phyloP scores from a whole-genome alignment of 2,113 vertebrate species.

The Thunnus maccoyii region DNA sequence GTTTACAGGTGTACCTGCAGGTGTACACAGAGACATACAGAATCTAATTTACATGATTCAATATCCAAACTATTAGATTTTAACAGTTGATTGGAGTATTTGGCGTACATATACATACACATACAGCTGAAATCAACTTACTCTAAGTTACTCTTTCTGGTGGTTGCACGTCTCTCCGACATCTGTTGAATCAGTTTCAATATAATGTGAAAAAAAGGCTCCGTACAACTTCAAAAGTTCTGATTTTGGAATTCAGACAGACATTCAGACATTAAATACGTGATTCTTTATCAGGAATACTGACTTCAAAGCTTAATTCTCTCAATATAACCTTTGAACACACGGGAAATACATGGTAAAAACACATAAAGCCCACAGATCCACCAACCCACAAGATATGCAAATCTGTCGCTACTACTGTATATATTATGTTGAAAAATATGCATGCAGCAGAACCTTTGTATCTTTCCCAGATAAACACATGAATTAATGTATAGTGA shows the following conservation, averaged over 20 bases:
- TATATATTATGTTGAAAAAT: not conserved
- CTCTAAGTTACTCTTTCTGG: too few species aligned
- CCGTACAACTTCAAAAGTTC: too few species aligned
- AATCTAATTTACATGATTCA: too few species aligned
- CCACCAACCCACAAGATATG: not conserved
- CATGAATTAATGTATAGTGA: not conserved
- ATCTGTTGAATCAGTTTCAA: not conserved
- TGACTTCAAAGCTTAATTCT: not conserved
- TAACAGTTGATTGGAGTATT: too few species aligned
- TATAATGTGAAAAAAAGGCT: too few species aligned
- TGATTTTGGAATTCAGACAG: too few species aligned
- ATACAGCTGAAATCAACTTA: too few species aligned
- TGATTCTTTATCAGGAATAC: not conserved
- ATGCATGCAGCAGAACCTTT: not conserved
- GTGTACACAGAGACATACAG: too few species aligned
- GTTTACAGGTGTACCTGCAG: not conserved
- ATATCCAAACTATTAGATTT: too few species aligned
- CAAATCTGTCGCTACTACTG: not conserved
- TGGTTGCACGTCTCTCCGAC: too few species aligned
- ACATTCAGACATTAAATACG: not conserved
- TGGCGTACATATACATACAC: too few species aligned
- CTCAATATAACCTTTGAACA: not conserved
- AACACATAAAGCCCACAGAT: not conserved
- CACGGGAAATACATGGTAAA: not conserved
- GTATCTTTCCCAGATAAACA: conserved; percentile 29